Conservation (phyloP, 1,140 invertebrate species). For the Drosophila bocki region DNA sequence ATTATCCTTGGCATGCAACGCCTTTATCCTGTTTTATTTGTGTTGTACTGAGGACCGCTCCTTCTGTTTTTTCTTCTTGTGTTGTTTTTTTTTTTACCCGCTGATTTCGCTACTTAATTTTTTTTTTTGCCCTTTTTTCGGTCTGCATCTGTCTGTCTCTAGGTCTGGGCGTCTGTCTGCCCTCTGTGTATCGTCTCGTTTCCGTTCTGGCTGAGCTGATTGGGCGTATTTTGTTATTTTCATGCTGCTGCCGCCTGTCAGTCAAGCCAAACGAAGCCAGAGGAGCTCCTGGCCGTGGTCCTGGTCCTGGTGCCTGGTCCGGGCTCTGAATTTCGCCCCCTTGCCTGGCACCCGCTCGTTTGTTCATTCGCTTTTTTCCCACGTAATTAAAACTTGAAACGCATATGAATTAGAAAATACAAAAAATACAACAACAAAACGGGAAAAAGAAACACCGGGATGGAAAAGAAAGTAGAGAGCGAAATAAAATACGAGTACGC, state of each 20-base stretch:
- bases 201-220: conserved; percentile 72
- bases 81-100: conserved; percentile 62
- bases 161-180: conserved; percentile 30
- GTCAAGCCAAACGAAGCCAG: conserved; percentile 63
- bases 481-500: conserved; percentile 63
- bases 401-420: conserved; percentile 81
- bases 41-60: conserved; percentile 54
- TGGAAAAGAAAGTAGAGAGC: conserved; percentile 59
- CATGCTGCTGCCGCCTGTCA: conserved; percentile 60
- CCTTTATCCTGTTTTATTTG: conserved; percentile 81
- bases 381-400: conserved; percentile 84
- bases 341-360: conserved; percentile 46
- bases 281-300: conserved; percentile 31
- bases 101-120: conserved; percentile 83
- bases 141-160: conserved; percentile 38
- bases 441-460: conserved; percentile 18
- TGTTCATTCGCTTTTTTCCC: conserved; percentile 66
- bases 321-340: conserved; percentile 26
- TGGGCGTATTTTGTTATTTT: conserved; percentile 83
- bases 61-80: conserved; percentile 21
- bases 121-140: conserved; percentile 59
- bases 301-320: conserved; percentile 24
- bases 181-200: conserved; percentile 55
- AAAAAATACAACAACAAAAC: conserved; percentile 23
- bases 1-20: conserved; percentile 82